A percentile compares a stretch with the other conserved stretches of the same genome.
These are phyloP conservation scores for Anadara kagoshimensis DNA, from an alignment of 1,140 invertebrate genomes.

Conservation along the genomic window DNA sequence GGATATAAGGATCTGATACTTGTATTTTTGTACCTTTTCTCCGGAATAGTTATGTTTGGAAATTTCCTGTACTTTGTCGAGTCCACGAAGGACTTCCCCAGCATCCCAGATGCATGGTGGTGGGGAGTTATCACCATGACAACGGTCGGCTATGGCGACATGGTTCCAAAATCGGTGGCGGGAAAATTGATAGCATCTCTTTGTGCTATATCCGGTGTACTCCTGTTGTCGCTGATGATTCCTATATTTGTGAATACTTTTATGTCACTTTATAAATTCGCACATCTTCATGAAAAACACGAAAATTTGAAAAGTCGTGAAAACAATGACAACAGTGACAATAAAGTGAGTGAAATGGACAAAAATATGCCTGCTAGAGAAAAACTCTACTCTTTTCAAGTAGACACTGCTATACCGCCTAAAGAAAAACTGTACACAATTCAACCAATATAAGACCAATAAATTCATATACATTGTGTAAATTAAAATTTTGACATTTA, in stretches of 20 bases:
- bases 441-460: no score
- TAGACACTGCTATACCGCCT: no score
- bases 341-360: no score
- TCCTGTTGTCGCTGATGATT: constrained; percentile 90
- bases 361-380: no score
- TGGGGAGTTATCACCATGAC: constrained; percentile 99
- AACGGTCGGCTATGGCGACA: constrained; percentile 92
- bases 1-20: constrained; percentile 50
- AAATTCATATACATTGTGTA: no score
- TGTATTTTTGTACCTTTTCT: constrained; percentile 46
- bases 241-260: constrained; percentile 84
- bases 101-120: constrained; percentile 95
- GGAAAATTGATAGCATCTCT: constrained; percentile 82
- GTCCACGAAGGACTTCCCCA: constrained; percentile 66
- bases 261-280: constrained; percentile 20
- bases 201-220: constrained; percentile 89
- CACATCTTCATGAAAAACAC: neutral
- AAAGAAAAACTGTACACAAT: no score
- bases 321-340: no score
- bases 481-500: no score
- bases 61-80: constrained; percentile 54
- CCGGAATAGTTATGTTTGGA: constrained; percentile 51
- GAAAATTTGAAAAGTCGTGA: no score
- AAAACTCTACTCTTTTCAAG: no score
- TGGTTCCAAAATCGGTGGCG: constrained; percentile 42